Base-by-base conservation (phyloP, 2,888 invertebrate species). In the Eudasyphora cyanicolor region DNA sequence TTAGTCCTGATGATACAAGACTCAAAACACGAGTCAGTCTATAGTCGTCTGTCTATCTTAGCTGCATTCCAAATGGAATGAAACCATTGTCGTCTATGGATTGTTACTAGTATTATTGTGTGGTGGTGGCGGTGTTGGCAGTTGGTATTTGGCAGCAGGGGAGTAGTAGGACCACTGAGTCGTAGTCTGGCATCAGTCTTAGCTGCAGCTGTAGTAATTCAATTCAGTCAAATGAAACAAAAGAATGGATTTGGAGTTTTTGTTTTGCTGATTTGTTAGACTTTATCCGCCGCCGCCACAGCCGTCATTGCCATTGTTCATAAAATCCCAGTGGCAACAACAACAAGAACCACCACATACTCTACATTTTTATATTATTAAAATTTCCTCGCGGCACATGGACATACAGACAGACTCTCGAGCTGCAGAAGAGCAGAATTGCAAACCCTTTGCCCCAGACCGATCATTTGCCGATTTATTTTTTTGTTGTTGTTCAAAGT, bases 191-290 rank as follows among this genome's bases (percentile, higher is more conserved):
- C n/a, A n/a, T 60, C 38, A 64, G 57, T 24, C 38, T 24, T 17
- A 38, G 27, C 79, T 69, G 82, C 82, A 83, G 82, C 79, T 83
- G 82, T 83, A 82, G n/a, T n/a, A 57, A 83, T 83, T 79, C 76
- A 73, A 82, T 76, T 76, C 71, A 76, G 60, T 71, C 69, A 60
- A 57, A 54, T 27, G 12, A n/a, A 57, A 57, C 57, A 57, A 57
- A 57, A 57, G 21, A 51, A 27, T 57, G 27, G 14, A 57, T 57
- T 57, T 45, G 4, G n/a, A 38, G 6, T 38, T 38, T 38, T 10
- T 4, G 7, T 54, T 54, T 19, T 54, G 54, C 2, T n/a, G n/a
- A 14, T 6, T 8, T 54, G 49, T 19, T 14, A 24, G 57, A 24
- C 24, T 57, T 21, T 19, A 17, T 49, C 49, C 49, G 27, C 57